Percentiles rank a stretch among this genome's conserved stretches.
phyloP scores from a whole-genome alignment of 2,113 vertebrate species.

The Phaethornis superciliosus region DNA sequence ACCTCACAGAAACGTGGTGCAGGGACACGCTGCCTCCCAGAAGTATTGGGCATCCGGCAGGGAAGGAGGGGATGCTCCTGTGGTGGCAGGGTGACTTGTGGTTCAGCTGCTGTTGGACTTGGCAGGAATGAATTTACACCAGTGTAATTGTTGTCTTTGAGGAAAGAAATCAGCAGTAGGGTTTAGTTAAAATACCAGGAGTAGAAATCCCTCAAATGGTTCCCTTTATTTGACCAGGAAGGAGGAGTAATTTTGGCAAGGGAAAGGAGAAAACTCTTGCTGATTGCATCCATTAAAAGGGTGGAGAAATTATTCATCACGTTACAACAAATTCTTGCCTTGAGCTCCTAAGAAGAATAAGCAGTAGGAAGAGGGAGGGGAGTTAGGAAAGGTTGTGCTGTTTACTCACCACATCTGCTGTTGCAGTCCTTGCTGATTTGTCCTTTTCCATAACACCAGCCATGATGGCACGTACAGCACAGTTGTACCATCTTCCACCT shows the following conservation, averaged over 20 bases:
- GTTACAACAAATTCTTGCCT: background rate
- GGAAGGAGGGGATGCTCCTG: fast-evolving
- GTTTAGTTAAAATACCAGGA: background rate
- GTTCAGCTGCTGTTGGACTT: background rate
- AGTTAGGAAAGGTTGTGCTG: background rate
- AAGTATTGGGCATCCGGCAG: fast-evolving
- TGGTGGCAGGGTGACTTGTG: background rate
- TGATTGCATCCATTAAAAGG: background rate
- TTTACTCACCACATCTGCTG: background rate
- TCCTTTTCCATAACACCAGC: background rate
- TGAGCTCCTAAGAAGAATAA: background rate
- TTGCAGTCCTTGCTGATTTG: background rate
- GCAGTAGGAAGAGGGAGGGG: background rate
- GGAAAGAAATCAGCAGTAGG: background rate
- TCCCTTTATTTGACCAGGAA: background rate
- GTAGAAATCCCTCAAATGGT: background rate
- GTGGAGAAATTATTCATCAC: background rate
- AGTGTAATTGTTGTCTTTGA: background rate
- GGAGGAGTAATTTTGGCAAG: background rate
- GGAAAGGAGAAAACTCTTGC: background rate
- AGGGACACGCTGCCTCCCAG: fast-evolving
- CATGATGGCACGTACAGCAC: fast-evolving
- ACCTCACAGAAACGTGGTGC: fast-evolving
- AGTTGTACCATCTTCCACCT: background rate
- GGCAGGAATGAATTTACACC: background rate